Evolutionary conservation across 1,140 invertebrate genomes (phyloP).

Genomic region (Ephestia elutella): DNA sequence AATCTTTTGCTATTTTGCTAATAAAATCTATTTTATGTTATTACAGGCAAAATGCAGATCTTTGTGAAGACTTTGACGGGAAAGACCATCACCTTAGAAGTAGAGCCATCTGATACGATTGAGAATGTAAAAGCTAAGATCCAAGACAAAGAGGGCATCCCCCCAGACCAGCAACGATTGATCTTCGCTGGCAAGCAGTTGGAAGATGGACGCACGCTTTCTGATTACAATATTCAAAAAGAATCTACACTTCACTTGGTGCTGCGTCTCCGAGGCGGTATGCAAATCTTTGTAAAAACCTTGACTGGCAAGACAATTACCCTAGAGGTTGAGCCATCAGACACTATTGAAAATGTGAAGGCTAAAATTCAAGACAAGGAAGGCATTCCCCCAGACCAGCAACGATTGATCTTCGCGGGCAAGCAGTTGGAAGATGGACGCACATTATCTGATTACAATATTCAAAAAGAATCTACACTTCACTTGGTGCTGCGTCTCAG

Average conservation of each 20-base stretch:
- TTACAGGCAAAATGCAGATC: conserved; percentile 87
- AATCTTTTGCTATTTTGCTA: no score
- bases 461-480: conserved; percentile 21
- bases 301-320: conserved; percentile 69
- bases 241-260: conserved; percentile 83
- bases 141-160: conserved; percentile 79
- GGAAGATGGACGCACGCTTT: conserved; percentile 77
- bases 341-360: conserved; percentile 13
- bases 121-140: conserved; percentile 84
- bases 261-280: conserved; percentile 31
- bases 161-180: conserved; percentile 78
- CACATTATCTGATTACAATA: conserved; percentile 12
- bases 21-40: not conserved
- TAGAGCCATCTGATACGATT: conserved; percentile 83
- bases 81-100: conserved; percentile 84
- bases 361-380: conserved; percentile 14
- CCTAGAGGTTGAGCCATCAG: conserved; percentile 10
- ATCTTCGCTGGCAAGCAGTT: conserved; percentile 82
- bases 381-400: conserved; percentile 13
- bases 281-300: conserved; percentile 52
- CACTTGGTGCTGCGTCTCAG: conserved; percentile 17
- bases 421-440: conserved; percentile 13
- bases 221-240: conserved; percentile 83
- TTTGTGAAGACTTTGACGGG: conserved; percentile 85
- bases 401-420: conserved; percentile 8